Base-by-base conservation (phyloP, 2,113 vertebrate species). In the Pollimyrus isidori region DNA sequence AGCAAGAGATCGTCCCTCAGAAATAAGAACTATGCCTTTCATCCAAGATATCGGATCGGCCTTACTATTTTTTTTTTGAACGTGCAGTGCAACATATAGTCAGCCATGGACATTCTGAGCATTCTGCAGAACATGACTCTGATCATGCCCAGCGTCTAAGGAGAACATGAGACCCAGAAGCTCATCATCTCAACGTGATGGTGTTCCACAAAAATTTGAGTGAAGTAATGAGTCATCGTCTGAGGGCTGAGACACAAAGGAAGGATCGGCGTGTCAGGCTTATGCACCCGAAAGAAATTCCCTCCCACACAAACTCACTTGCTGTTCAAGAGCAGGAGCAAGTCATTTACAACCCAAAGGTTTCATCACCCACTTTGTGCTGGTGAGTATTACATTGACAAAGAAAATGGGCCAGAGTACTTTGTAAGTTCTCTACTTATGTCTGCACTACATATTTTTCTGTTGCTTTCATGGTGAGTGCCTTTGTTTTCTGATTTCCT, bases 211-310 rank as follows among this genome's bases (percentile, higher is more conserved):
- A 76, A 76, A 17, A 76, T 76, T 19, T 1, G 15, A 39, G 69
- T 76, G 30, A 76, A 39, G 9, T 39, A 69, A 69, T 30, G 62
- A 76, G 35, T 42, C 73, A 93, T 90, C 92, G 91, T 39, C 86
- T 88, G 90, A 90, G 89, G 94, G 91, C 86, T 87, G 89, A 92
- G 88, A 82, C 82, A 49, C 21, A 26, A 84, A 88, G 88, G 82
- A 73, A 88, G 88, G 92, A 94, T 94, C 93, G 87, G 62, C 1
- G 1, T 65, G 62, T 65, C 62, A 65, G 62, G 62, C 62, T 65
- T 11, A 65, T 39, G 69, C 69, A 76, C 39, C 26, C 6, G 69
- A 39, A 39, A 39, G 26, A 39, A 35, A 76, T 39, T 15, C 35
- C 30, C 30, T 39, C 69, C 69, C 69, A 4, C 35, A 76, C 26